These are phyloP conservation scores for Chiloscyllium punctatum DNA, from an alignment of 2,797 vertebrate genomes.

Conservation along the genomic window DNA sequence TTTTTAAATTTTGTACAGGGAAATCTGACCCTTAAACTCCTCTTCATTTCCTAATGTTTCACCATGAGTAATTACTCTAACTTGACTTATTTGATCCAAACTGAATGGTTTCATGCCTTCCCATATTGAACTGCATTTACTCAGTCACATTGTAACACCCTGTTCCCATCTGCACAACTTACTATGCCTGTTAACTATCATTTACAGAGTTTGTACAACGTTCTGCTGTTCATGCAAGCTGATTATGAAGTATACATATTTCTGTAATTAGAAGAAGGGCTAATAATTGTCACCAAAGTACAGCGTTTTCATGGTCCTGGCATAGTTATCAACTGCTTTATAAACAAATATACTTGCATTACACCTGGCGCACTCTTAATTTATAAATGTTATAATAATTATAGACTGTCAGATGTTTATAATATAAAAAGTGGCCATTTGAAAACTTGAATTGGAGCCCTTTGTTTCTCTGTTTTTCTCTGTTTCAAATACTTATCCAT, in stretches of 20 bases:
- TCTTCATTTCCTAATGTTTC: not conserved
- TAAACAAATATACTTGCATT: not conserved
- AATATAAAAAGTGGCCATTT: not conserved
- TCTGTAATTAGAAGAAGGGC: not conserved
- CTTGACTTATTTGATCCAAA: not conserved
- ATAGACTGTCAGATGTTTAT: not conserved
- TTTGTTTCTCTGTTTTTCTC: not conserved
- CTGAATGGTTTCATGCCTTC: not conserved
- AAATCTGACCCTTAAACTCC: not conserved
- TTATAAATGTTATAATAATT: not conserved
- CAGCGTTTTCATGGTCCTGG: not conserved
- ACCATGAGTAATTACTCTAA: not conserved
- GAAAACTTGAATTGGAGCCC: not conserved
- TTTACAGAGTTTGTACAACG: not conserved
- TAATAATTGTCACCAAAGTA: not conserved
- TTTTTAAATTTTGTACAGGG: not conserved
- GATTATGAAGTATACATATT: not conserved
- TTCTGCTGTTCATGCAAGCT: not conserved
- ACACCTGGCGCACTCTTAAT: not conserved
- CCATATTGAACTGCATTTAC: not conserved
- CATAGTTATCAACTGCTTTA: not conserved
- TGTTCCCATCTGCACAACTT: not conserved
- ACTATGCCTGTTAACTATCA: not conserved
- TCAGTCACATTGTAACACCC: not conserved
- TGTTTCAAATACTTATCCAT: not conserved